phyloP scores from a whole-genome alignment of 2,888 invertebrate genomes.

The Xylocampa areola region DNA sequence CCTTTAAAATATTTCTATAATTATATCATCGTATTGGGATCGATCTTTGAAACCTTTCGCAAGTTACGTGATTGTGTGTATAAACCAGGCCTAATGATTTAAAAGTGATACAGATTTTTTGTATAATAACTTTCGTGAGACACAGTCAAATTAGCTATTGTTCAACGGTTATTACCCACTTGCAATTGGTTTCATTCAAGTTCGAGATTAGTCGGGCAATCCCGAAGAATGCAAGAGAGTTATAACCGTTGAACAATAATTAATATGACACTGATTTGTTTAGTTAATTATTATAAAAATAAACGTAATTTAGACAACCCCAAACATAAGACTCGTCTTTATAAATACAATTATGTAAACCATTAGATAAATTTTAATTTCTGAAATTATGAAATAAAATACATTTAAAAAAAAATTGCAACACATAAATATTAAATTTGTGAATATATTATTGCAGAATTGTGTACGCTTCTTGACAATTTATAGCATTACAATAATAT shows the following conservation, averaged over 20 bases:
- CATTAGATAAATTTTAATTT: conserved; percentile 13
- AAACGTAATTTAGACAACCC: conserved; percentile 10
- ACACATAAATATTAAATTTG: conserved; percentile 36
- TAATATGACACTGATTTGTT: conserved; percentile 38
- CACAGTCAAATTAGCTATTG: too few relatives aligned
- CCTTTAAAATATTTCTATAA: conserved; percentile 33
- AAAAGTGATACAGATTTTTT: conserved; percentile 41
- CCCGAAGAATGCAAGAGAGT: too few relatives aligned
- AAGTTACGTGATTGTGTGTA: conserved; percentile 46
- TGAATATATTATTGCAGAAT: conserved; percentile 43
- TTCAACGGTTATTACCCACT: too few relatives aligned
- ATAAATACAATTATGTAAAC: conserved; percentile 42
- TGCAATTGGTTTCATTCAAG: too few relatives aligned
- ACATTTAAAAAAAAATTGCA: conserved; percentile 30
- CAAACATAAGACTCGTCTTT: conserved; percentile 11
- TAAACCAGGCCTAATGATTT: conserved; percentile 31
- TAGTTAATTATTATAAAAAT: conserved; percentile 23
- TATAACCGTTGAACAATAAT: too few relatives aligned
- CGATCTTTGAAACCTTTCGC: conserved; percentile 4
- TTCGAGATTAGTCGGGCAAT: too few relatives aligned
- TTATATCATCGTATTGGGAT: conserved; percentile 17
- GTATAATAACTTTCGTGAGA: too few relatives aligned
- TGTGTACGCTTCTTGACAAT: conserved; percentile 51
- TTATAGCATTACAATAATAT: conserved; percentile 51
- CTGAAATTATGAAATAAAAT: conserved; percentile 10